Evolutionary conservation across 1,140 invertebrate species (phyloP), one percentile per base, ranked within the genome.

Genomic region (Tetramorium simillimum): DNA sequence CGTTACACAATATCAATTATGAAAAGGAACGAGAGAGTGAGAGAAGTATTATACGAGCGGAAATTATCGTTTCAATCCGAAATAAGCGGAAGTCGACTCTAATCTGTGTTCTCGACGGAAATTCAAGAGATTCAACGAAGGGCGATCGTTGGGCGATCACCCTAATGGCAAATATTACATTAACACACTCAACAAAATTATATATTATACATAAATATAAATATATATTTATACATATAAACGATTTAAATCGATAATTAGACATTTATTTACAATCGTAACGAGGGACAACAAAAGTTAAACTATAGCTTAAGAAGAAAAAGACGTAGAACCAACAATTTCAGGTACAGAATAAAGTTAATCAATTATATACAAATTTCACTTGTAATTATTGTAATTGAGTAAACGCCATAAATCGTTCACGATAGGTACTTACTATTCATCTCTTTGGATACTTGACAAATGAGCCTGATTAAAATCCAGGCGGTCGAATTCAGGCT

Each of bases 21-120:
- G 67, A 77, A 67, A 58, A 70, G 33, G 6, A 78, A 77, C 40
- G 65, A 84, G 76, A 88, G 70, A 86, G 56, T 14, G 33, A 60
- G 60, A 51, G 82, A 84, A 88, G 78, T 33, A 49, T 33, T 16
- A 40, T 62, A 51, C 24, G 84, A 88, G 75, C 84, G 89, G 89
- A 90, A 86, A 88, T 90, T 12, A 69, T 86, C 72, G 78, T 84
- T 85, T 58, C 33, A 65, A 90, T 76, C 70, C 53, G 72, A 90
- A 78, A 80, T 85, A 56, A 86, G 69, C 89, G 90, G 89, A 90
- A 91, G 87, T 86, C 28, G 72, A 56, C 56, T 58, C 60, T 69
- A 62, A 53, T 82, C 33, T 12, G 56, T 58, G 12, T 46, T 46
- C 37, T 88, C 40, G 28, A 85, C 89, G 88, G 88, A 90, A 75